Evolutionary conservation across 2,797 vertebrate species (phyloP).

Genomic region (Poliocrania exsul): DNA sequence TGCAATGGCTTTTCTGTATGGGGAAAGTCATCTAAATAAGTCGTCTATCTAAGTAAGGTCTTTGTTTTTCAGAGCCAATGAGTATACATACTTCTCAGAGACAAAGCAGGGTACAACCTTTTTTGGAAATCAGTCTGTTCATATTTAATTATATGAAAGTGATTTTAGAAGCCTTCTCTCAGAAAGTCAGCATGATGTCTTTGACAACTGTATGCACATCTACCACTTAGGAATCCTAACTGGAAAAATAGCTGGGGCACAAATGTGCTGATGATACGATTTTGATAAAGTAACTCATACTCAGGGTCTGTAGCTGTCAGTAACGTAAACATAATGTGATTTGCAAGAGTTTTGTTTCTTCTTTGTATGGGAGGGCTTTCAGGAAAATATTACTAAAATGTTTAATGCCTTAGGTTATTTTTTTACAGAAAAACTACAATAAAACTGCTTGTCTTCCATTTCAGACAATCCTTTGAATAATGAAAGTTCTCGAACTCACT

Average conservation of each 20-base stretch:
- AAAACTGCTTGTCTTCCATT: constrained; percentile 62
- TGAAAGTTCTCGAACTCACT: constrained; percentile 90
- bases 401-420: background rate
- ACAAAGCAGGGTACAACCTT: background rate
- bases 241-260: background rate
- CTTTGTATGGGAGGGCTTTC: background rate
- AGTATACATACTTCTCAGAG: background rate
- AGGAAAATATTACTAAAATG: background rate
- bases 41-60: background rate
- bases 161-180: background rate
- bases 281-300: background rate
- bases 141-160: background rate
- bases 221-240: background rate
- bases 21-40: background rate
- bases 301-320: background rate
- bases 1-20: background rate
- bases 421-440: background rate
- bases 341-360: background rate
- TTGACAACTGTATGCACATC: background rate
- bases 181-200: background rate
- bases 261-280: background rate
- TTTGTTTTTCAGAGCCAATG: background rate
- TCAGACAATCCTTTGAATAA: constrained; percentile 94
- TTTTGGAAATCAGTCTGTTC: background rate
- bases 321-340: background rate